Evolutionary conservation across 2,888 invertebrate genomes (phyloP).

Genomic region (Dryobota labecula): DNA sequence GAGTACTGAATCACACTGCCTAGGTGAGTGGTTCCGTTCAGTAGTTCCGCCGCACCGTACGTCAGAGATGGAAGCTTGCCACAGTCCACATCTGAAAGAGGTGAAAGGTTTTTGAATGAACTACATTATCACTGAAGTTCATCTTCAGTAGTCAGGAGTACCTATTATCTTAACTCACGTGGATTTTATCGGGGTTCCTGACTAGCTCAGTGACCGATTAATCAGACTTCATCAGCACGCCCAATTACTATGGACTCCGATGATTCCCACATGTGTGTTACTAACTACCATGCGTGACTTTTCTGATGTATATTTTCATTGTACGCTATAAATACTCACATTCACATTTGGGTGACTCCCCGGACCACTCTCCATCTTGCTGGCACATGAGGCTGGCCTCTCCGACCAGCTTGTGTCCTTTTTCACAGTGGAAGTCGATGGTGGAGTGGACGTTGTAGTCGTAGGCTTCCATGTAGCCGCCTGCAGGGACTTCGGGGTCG

Average conservation of each 20-base stretch:
- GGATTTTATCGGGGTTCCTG: background rate
- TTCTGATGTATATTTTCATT: background rate
- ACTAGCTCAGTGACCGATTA: background rate
- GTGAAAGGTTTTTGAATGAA: background rate
- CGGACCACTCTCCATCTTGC: constrained; percentile 95
- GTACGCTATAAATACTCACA: constrained; percentile 90
- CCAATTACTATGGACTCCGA: background rate
- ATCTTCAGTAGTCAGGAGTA: background rate
- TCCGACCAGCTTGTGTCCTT: constrained; percentile 95
- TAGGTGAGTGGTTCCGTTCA: constrained; percentile 94
- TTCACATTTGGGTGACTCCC: constrained; percentile 95
- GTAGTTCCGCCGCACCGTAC: constrained; percentile 94
- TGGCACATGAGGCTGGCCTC: constrained; percentile 93
- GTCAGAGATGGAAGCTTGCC: constrained; percentile 95
- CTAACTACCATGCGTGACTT: background rate
- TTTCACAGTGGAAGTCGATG: constrained; percentile 97
- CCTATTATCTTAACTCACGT: background rate
- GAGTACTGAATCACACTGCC: constrained; percentile 95
- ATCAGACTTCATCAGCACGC: background rate
- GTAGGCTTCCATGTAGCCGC: constrained; percentile 96
- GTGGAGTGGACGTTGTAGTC: constrained; percentile 97
- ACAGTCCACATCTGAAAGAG: constrained; percentile 94
- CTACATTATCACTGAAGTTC: background rate
- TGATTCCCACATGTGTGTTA: background rate
- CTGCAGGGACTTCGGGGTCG: constrained; percentile 96